These are phyloP conservation scores for Euclidia mi DNA, from an alignment of 2,888 invertebrate species.

Conservation along the genomic window DNA sequence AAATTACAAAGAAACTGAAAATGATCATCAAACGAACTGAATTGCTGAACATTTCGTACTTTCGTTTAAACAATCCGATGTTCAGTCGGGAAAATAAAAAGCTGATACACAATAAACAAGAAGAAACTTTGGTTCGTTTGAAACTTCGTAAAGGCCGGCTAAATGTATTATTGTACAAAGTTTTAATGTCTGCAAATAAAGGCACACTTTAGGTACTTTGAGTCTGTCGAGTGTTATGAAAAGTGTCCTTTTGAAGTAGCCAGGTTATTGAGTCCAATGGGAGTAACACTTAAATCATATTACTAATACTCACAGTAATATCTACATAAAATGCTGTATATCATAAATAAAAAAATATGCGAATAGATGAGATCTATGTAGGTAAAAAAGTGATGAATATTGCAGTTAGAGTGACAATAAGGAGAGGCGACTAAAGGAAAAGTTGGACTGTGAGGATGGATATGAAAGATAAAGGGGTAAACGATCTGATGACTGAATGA, in stretches of 20 bases:
- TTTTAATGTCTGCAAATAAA: slow-evolving; percentile 16
- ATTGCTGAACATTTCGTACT: not conserved
- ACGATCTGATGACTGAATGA: too few species aligned
- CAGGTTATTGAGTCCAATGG: not conserved
- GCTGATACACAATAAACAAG: slow-evolving; percentile 17
- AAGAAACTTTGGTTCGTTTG: slow-evolving; percentile 12
- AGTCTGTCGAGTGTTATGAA: slow-evolving; percentile 3
- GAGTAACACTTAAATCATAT: not conserved
- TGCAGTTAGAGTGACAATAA: too few species aligned
- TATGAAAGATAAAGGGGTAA: too few species aligned
- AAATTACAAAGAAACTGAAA: not conserved
- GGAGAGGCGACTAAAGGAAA: too few species aligned
- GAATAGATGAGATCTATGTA: too few species aligned
- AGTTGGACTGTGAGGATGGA: too few species aligned
- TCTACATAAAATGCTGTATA: too few species aligned
- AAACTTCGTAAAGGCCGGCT: slow-evolving; percentile 8
- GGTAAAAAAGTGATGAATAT: too few species aligned
- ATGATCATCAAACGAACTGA: slow-evolving; percentile 3
- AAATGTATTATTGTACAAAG: slow-evolving; percentile 11
- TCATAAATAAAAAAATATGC: too few species aligned
- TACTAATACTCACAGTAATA: too few species aligned
- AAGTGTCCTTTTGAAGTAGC: not conserved
- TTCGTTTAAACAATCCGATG: slow-evolving; percentile 15
- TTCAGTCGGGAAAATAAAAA: slow-evolving; percentile 25
- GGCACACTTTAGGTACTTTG: slow-evolving; percentile 10